A percentile compares a stretch with the other conserved stretches of the same genome.
phyloP scores from a whole-genome alignment of 2,888 invertebrate genomes.

The Lithosia quadra region DNA sequence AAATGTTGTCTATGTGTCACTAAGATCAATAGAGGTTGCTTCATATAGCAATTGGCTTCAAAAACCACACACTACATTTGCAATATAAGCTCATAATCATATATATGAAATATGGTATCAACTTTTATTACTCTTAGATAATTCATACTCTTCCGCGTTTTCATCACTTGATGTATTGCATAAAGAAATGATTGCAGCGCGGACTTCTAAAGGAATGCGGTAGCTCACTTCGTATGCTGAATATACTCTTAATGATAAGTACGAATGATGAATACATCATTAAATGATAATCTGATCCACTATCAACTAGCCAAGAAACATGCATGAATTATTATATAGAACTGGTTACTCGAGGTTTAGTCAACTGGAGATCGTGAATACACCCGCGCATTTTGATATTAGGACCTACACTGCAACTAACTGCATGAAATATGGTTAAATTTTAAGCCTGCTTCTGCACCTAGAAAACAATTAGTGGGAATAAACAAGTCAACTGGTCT shows the following conservation, averaged over 20 bases:
- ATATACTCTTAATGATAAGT: constrained; percentile 54
- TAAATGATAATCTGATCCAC: constrained; percentile 50
- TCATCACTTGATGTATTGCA: constrained; percentile 43
- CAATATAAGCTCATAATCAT: neutral
- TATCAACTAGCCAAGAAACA: constrained; percentile 39
- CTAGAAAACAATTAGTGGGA: too few species aligned
- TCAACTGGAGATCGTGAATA: constrained; percentile 13
- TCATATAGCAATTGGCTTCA: neutral
- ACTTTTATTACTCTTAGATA: constrained; percentile 13
- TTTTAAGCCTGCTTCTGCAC: too few species aligned
- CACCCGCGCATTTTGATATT: neutral
- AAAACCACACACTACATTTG: neutral
- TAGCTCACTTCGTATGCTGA: constrained; percentile 40
- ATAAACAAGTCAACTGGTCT: too few species aligned
- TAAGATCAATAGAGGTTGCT: neutral
- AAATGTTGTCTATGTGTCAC: neutral
- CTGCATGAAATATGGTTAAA: too few species aligned
- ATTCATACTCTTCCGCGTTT: constrained; percentile 36
- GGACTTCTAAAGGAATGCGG: constrained; percentile 55
- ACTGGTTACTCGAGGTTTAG: constrained; percentile 22
- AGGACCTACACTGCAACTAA: neutral
- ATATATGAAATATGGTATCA: constrained; percentile 23
- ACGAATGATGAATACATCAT: constrained; percentile 54
- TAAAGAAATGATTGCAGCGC: constrained; percentile 39
- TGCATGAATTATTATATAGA: constrained; percentile 40